phyloP scores from a whole-genome alignment of 1,140 invertebrate species.

The honey bee (Apis mellifera) region DNA sequence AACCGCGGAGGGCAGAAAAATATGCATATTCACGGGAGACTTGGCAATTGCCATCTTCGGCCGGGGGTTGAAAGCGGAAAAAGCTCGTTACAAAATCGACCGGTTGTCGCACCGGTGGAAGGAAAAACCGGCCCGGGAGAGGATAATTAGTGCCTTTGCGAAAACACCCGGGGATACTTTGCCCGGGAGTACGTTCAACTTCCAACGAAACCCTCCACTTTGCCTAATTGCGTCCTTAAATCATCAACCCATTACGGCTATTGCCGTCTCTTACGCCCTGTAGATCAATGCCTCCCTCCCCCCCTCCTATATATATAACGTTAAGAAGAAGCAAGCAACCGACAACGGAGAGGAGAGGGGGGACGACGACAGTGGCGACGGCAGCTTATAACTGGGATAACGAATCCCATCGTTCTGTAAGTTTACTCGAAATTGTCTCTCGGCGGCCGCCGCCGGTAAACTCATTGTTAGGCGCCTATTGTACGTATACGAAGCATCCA shows the following conservation, averaged over 20 bases:
- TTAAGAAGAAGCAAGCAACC: constrained; percentile 34
- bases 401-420: constrained; percentile 54
- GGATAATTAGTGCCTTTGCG: constrained; percentile 66
- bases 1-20: background rate
- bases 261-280: constrained; percentile 56
- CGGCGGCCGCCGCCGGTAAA: constrained; percentile 37
- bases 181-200: constrained; percentile 54
- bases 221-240: constrained; percentile 68
- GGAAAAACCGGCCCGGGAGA: constrained; percentile 37
- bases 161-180: constrained; percentile 62
- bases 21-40: constrained; percentile 36
- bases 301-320: background rate
- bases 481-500: constrained; percentile 18
- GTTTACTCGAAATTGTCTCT: constrained; percentile 47
- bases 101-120: constrained; percentile 13
- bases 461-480: constrained; percentile 51
- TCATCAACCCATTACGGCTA: constrained; percentile 66
- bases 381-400: constrained; percentile 53
- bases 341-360: too few relatives aligned
- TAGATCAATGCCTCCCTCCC: constrained; percentile 51
- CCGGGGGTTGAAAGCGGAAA: background rate
- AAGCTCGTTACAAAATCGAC: constrained; percentile 54
- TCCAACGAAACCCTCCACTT: constrained; percentile 61
- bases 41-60: constrained; percentile 38
- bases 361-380: constrained; percentile 11